Evolutionary conservation across 2,797 vertebrate genomes (phyloP).

Genomic region (Synaphobranchus kaupii): DNA sequence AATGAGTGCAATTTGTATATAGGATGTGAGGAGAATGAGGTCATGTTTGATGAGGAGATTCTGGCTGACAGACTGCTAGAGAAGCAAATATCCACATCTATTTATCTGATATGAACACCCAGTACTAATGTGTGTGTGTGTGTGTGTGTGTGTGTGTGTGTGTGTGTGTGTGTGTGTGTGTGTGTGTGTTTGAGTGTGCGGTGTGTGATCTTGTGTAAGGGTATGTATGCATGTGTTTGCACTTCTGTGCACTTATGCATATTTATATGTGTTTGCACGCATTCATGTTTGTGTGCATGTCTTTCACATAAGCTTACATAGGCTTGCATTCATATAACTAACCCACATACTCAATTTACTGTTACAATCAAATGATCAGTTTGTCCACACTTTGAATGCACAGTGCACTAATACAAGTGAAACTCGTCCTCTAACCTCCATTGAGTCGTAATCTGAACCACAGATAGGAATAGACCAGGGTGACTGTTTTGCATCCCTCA

Average conservation of each 20-base stretch:
- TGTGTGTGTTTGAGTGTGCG: neutral
- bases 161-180: conserved; percentile 26
- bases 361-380: conserved; percentile 14
- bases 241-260: conserved; percentile 50
- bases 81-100: conserved; percentile 27
- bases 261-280: conserved; percentile 14
- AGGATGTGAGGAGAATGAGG: neutral
- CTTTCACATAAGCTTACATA: neutral
- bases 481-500: too few relatives aligned
- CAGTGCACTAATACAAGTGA: conserved; percentile 41
- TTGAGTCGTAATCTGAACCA: neutral
- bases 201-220: neutral
- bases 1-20: neutral
- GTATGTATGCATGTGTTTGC: conserved; percentile 34
- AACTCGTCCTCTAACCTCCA: conserved; percentile 29
- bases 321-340: neutral
- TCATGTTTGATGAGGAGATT: conserved; percentile 13
- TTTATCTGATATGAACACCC: conserved; percentile 17
- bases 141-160: neutral
- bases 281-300: neutral
- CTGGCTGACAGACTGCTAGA: conserved; percentile 29
- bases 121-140: neutral
- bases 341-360: conserved; percentile 20
- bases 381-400: conserved; percentile 10
- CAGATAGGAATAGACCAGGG: too few relatives aligned